Conservation (phyloP, 2,797 vertebrate genomes). For the Scolopax bukidnonensis region DNA sequence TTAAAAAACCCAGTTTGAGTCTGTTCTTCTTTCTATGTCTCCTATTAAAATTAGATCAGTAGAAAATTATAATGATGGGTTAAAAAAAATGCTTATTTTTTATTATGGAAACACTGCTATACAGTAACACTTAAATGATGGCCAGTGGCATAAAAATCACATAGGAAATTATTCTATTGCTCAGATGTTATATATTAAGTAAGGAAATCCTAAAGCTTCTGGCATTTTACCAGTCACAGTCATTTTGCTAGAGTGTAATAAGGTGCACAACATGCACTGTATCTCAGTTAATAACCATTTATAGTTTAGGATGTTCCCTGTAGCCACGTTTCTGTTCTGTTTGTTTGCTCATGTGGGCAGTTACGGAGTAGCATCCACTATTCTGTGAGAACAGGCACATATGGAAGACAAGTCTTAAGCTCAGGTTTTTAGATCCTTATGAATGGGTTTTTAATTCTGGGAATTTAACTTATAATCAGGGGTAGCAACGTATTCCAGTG, state of each 20-base stretch:
- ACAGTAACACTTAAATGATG: not conserved
- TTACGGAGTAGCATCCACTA: not conserved
- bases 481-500: not conserved
- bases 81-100: not conserved
- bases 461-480: not conserved
- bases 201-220: not conserved
- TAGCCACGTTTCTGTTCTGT: not conserved
- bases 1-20: not conserved
- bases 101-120: not conserved
- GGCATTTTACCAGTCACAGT: not conserved
- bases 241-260: not conserved
- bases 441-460: constrained; percentile 34
- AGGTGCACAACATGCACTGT: not conserved
- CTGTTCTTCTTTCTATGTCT: not conserved
- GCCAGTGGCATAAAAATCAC: not conserved
- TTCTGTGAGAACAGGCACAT: not conserved
- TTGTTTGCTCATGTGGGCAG: constrained; percentile 1
- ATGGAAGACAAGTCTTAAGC: not conserved
- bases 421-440: not conserved
- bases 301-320: not conserved
- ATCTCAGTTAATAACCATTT: constrained; percentile 18
- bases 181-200: not conserved
- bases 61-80: not conserved
- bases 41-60: not conserved
- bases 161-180: not conserved